Evolutionary conservation across 2,797 vertebrate genomes (phyloP).

Genomic region (Pipistrellus nathusii): DNA sequence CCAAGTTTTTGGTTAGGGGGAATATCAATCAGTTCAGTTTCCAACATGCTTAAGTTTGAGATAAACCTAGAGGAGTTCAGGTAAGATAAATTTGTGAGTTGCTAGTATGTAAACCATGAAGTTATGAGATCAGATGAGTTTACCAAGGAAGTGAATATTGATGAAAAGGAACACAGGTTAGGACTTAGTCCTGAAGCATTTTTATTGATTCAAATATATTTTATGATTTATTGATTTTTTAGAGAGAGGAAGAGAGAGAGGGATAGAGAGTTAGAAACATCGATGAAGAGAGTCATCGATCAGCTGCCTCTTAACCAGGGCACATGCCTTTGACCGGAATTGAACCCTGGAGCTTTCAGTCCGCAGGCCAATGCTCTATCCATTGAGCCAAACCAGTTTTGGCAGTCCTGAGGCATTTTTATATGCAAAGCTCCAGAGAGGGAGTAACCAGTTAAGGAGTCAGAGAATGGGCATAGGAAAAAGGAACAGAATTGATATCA

Average conservation of each 20-base stretch:
- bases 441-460: not conserved
- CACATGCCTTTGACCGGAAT: too few species aligned
- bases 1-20: not conserved
- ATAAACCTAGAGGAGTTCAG: not conserved
- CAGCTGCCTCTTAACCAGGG: too few species aligned
- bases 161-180: not conserved
- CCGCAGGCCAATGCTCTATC: too few species aligned
- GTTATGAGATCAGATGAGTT: slow-evolving; percentile 19
- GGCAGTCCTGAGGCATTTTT: not conserved
- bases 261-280: too few species aligned
- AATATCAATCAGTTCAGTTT: not conserved
- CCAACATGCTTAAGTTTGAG: not conserved
- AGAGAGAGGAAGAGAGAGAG: too few species aligned
- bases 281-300: too few species aligned
- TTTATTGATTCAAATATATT: not conserved
- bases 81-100: not conserved
- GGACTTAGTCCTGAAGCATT: not conserved
- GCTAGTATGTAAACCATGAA: not conserved
- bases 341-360: too few species aligned
- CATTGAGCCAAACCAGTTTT: too few species aligned
- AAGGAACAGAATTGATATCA: not conserved
- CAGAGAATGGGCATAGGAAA: not conserved
- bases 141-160: not conserved
- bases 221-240: too few species aligned
- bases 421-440: not conserved